Base-by-base conservation (phyloP, 1,140 invertebrate genomes). In the Globodera ellingtonae region DNA sequence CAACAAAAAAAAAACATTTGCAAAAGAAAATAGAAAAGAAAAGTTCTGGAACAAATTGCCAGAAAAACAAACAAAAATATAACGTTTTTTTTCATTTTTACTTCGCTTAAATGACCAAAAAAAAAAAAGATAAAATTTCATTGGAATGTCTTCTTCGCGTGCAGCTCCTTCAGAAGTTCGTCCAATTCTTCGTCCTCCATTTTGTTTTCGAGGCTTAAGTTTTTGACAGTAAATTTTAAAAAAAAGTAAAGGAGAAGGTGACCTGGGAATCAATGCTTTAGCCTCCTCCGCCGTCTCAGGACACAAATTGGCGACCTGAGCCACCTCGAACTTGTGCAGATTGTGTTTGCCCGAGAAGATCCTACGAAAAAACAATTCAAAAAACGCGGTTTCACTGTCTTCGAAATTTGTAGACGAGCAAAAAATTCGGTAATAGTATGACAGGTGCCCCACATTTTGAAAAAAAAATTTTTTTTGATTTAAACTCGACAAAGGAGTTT, bases 291-390 rank as follows among this genome's bases (percentile, higher is more conserved):
- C 84, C 35, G 94, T 96, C 91, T 99, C 96, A 0, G 98, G 98
- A 90, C 96, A 98, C 4, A 99, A 90, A 91, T 99, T 99, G 3
- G 96, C 96, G 76, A 99, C 91, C 44, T 96, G 95, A 4, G 98
- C 97, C 35, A 99, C 91, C 90, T 99, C 98, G 91, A 98, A 99
- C 91, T 99, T 98, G 90, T 99, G 97, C 10, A 99, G 90, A 89
- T 97, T 96, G 97, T 98, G 88, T 94, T 94, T n/a, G 97, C 90
- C 78, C 97, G 92, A 90, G 69, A 85, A 85, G 8, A 84, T 79
- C 6, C 95, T 97, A 88, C 59, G 92, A 92, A 83, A 79, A 80
- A 78, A 2, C 35, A 35, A 35, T 35, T 2, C n/a, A n/a, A 35
- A 35, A 35, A 35, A 35, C 35, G 35, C 35, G 35, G 35, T 35